Evolutionary conservation across 2,888 invertebrate species (phyloP).

Genomic region (Trachelus stipa): DNA sequence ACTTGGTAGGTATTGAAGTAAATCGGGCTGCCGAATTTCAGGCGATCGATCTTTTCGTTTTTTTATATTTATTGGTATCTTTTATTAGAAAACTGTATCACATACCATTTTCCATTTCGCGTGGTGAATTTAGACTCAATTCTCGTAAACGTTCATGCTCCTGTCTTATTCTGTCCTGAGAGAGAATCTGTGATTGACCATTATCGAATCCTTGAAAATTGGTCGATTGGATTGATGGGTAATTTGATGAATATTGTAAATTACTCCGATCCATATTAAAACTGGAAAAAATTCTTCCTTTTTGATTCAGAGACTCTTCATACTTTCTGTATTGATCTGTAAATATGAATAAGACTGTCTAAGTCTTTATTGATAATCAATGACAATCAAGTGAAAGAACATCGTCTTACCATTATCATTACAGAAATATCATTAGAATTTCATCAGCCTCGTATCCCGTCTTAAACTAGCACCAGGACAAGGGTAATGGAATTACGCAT

Average conservation of each 20-base stretch:
- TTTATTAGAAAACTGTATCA: background rate
- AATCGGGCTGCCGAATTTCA: background rate
- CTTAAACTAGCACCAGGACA: background rate
- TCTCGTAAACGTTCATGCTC: background rate
- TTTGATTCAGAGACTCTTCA: background rate
- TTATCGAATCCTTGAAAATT: background rate
- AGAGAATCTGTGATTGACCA: background rate
- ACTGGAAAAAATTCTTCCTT: background rate
- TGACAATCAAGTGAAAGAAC: background rate
- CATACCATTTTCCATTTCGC: background rate
- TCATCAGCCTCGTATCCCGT: background rate
- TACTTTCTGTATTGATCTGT: background rate
- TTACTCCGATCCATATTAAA: background rate
- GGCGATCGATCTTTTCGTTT: background rate
- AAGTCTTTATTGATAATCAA: background rate
- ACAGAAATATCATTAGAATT: background rate
- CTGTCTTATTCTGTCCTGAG: background rate
- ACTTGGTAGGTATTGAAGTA: background rate
- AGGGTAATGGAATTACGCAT: conserved; percentile 49
- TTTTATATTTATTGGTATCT: background rate
- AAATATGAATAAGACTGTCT: background rate
- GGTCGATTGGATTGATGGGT: background rate
- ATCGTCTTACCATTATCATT: background rate
- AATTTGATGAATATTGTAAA: background rate
- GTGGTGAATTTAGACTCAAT: background rate